Percentiles rank a stretch among this genome's conserved stretches.
Conservation (phyloP, 2,113 vertebrate genomes). For the Pongo abelii region DNA sequence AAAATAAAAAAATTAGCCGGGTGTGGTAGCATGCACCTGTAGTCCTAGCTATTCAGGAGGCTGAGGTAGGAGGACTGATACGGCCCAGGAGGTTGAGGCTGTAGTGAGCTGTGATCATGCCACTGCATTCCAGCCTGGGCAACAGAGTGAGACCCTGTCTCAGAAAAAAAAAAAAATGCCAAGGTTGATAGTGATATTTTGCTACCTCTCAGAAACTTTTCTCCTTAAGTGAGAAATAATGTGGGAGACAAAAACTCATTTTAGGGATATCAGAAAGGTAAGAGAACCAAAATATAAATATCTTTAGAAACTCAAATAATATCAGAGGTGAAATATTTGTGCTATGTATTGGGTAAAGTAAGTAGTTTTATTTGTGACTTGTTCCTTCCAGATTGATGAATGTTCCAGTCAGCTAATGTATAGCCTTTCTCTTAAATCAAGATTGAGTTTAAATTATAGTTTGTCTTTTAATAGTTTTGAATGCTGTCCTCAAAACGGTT, state of each 20-base stretch:
- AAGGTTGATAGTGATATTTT: constrained; percentile 21
- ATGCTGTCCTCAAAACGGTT: constrained; percentile 69
- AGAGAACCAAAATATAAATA: not conserved
- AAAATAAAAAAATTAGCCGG: not conserved
- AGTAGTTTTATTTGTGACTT: constrained; percentile 9
- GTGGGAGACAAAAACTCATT: not conserved
- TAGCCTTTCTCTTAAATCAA: constrained; percentile 74
- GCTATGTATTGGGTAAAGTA: not conserved
- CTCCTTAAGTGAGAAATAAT: constrained; percentile 14
- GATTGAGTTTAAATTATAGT: constrained; percentile 71
- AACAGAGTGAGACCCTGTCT: not conserved
- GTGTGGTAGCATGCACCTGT: not conserved
- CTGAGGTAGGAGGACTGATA: not conserved
- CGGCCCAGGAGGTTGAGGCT: not conserved
- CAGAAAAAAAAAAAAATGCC: not conserved
- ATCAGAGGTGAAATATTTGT: not conserved
- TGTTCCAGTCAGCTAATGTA: constrained; percentile 72
- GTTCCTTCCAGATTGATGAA: not conserved
- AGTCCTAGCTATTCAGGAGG: not conserved
- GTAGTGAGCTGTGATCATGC: not conserved
- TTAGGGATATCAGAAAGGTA: not conserved
- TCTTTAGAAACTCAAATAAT: not conserved
- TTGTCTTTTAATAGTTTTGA: constrained; percentile 76
- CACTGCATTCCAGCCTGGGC: not conserved
- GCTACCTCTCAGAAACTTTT: not conserved